Conservation (phyloP, 2,113 vertebrate species). For the Asarcornis scutulata region DNA sequence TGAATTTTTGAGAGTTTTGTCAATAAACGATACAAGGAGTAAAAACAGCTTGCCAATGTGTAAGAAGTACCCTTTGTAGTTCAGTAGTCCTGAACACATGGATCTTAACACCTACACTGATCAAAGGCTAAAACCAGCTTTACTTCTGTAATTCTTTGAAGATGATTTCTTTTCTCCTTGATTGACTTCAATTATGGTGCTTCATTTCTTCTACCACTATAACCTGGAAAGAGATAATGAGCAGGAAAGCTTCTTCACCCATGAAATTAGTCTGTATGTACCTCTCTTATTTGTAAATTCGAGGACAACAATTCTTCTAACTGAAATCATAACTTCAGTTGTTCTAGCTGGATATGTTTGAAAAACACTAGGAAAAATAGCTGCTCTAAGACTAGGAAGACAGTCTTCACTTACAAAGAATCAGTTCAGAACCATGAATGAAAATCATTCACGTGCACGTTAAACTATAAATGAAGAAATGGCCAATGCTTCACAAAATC, state of each 20-base stretch:
- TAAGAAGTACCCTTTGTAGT: not conserved
- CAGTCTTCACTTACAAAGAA: not conserved
- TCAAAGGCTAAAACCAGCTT: not conserved
- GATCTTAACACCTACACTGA: not conserved
- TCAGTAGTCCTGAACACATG: not conserved
- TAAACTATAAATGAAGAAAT: not conserved
- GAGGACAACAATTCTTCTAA: conserved; percentile 51
- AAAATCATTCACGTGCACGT: not conserved
- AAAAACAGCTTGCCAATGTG: not conserved
- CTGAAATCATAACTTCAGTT: conserved; percentile 10
- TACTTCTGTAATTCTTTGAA: not conserved
- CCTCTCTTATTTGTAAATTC: conserved; percentile 46
- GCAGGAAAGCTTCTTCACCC: conserved; percentile 56
- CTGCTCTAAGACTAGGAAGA: not conserved
- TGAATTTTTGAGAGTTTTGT: not conserved
- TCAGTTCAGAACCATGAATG: not conserved
- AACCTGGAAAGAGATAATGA: conserved; percentile 60
- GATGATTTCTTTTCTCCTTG: conserved; percentile 50
- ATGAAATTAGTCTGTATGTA: conserved; percentile 49
- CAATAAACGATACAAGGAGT: not conserved
- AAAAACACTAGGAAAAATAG: not conserved
- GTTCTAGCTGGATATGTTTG: not conserved
- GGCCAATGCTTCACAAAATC: not conserved
- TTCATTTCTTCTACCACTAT: conserved; percentile 36
- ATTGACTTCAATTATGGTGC: conserved; percentile 66